phyloP scores from a whole-genome alignment of 1,140 invertebrate species.

The Hydropsyche tenuis region DNA sequence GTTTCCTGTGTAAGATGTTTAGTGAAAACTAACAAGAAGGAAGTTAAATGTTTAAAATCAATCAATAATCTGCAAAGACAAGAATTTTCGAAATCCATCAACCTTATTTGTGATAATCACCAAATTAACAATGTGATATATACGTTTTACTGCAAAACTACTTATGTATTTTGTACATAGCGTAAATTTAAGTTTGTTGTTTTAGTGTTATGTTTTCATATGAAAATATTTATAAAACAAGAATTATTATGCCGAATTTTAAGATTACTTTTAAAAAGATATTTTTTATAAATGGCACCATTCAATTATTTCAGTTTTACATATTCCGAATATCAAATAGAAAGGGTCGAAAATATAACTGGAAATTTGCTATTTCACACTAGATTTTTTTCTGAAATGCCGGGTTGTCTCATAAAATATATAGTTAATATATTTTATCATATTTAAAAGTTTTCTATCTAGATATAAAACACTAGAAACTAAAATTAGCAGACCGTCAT shows the following conservation, averaged over 20 bases:
- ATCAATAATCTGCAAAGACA: no score
- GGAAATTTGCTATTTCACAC: no score
- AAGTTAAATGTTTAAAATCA: no score
- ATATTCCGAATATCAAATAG: no score
- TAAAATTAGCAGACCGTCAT: background rate
- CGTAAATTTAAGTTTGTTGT: slow-evolving; percentile 18
- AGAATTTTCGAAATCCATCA: background rate
- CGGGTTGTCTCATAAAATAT: no score
- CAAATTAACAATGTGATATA: slow-evolving; percentile 9
- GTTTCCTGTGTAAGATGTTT: no score
- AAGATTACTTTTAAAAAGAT: no score
- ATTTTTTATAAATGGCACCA: no score
- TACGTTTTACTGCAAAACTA: background rate
- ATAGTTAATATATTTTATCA: background rate
- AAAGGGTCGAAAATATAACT: no score
- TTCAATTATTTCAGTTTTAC: no score
- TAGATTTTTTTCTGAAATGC: background rate
- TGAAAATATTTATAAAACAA: background rate
- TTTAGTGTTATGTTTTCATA: slow-evolving; percentile 13
- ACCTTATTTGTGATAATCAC: slow-evolving; percentile 7
- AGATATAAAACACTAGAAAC: background rate
- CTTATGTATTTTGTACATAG: slow-evolving; percentile 16
- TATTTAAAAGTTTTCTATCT: background rate
- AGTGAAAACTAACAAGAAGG: no score
- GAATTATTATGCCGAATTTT: background rate